Evolutionary conservation across 2,113 vertebrate genomes (phyloP).

Genomic region (Clarias magur): DNA sequence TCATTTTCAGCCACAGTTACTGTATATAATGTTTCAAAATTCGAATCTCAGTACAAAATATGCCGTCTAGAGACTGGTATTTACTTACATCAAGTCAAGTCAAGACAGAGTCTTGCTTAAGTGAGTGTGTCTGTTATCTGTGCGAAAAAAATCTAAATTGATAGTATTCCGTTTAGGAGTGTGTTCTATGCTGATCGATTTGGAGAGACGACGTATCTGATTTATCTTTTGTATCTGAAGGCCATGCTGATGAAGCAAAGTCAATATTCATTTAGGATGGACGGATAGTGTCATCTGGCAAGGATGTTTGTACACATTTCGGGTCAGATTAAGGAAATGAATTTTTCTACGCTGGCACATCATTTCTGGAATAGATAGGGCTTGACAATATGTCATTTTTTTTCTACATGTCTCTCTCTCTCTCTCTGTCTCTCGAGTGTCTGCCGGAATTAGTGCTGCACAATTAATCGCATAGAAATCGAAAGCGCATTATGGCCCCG

Average conservation of each 20-base stretch:
- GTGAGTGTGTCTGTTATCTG: background rate
- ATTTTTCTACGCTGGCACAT: background rate
- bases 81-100: background rate
- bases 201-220: background rate
- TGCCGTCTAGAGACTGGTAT: background rate
- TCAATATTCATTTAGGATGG: slow-evolving; percentile 25
- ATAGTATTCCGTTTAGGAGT: slow-evolving; percentile 1
- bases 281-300: background rate
- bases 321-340: background rate
- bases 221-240: background rate
- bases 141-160: background rate
- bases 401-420: background rate
- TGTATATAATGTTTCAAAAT: background rate
- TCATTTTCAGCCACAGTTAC: background rate
- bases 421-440: background rate
- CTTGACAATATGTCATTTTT: background rate
- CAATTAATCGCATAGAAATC: too few species aligned
- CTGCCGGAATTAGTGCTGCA: background rate
- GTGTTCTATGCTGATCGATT: slow-evolving; percentile 4
- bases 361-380: background rate
- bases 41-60: background rate
- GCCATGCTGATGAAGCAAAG: background rate
- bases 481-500: too few species aligned
- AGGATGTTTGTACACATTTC: background rate
- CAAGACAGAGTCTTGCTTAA: background rate